phyloP scores from a whole-genome alignment of 2,797 vertebrate genomes.

The Cossypha polioptera region DNA sequence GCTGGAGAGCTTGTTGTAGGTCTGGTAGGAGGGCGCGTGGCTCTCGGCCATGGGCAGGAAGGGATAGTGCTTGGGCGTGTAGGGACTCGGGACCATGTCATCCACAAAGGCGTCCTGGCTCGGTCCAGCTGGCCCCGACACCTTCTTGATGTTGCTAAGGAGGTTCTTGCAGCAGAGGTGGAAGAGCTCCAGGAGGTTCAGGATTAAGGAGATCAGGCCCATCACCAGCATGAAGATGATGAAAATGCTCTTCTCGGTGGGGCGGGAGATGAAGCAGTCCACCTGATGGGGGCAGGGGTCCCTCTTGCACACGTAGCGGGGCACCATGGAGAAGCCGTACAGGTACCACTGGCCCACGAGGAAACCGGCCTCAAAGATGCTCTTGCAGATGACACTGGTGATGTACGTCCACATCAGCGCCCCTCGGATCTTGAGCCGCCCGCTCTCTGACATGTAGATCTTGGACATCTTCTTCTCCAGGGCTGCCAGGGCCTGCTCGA shows the following conservation, averaged over 20 bases:
- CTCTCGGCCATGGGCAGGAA: conserved; percentile 75
- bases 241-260: conserved; percentile 93
- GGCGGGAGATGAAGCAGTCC: conserved; percentile 94
- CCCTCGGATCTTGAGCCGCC: conserved; percentile 86
- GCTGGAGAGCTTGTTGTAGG: conserved; percentile 75
- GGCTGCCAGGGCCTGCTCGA: conserved; percentile 56
- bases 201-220: conserved; percentile 83
- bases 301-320: conserved; percentile 81
- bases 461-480: conserved; percentile 81
- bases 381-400: conserved; percentile 87
- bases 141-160: conserved; percentile 44
- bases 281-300: conserved; percentile 89
- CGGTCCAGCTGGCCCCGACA: not conserved
- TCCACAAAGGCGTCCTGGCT: not conserved
- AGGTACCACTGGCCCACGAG: conserved; percentile 91
- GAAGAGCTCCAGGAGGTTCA: conserved; percentile 86
- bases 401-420: conserved; percentile 88
- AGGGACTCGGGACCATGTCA: conserved; percentile 19
- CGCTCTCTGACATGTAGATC: conserved; percentile 80
- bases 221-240: conserved; percentile 97
- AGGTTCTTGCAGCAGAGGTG: conserved; percentile 83
- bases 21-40: conserved; percentile 65
- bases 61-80: conserved; percentile 60
- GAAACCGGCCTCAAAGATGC: conserved; percentile 86
- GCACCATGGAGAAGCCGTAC: conserved; percentile 87